These are phyloP conservation scores for Apamea epomidion DNA, from an alignment of 2,888 invertebrate species.

Conservation along the genomic window DNA sequence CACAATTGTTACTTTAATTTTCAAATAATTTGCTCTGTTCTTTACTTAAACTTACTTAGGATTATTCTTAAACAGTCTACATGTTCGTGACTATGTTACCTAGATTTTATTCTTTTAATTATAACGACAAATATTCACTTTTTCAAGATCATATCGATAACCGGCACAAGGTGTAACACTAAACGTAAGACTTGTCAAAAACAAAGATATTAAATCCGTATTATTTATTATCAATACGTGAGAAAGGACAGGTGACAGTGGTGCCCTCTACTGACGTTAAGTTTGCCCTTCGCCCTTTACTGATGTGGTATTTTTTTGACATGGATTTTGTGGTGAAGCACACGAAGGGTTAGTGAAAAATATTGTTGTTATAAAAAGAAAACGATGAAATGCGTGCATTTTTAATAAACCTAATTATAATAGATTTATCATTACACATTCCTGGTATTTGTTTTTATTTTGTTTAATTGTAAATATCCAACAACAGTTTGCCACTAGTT, in stretches of 20 bases:
- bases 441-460: slow-evolving; percentile 63
- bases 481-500: slow-evolving; percentile 86
- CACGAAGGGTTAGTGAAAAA: slow-evolving; percentile 40
- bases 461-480: slow-evolving; percentile 68
- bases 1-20: neutral
- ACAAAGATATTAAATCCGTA: neutral
- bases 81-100: slow-evolving; percentile 4
- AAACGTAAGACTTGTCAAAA: neutral
- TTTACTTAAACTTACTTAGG: slow-evolving; percentile 2
- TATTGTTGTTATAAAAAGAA: slow-evolving; percentile 28
- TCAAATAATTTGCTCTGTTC: neutral
- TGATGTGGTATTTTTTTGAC: slow-evolving; percentile 20
- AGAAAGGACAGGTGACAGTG: slow-evolving; percentile 25
- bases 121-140: neutral
- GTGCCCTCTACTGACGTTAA: slow-evolving; percentile 41
- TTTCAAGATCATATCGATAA: slow-evolving; percentile 49
- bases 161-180: neutral
- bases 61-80: neutral
- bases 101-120: slow-evolving; percentile 12
- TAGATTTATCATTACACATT: slow-evolving; percentile 64
- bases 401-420: slow-evolving; percentile 56
- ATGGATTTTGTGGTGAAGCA: slow-evolving; percentile 27
- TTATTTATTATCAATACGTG: slow-evolving; percentile 3
- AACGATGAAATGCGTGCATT: slow-evolving; percentile 67
- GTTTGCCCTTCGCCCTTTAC: neutral